These are phyloP conservation scores for Microcebus ravelobensis DNA, from an alignment of 2,113 vertebrate species.

Conservation along the genomic window DNA sequence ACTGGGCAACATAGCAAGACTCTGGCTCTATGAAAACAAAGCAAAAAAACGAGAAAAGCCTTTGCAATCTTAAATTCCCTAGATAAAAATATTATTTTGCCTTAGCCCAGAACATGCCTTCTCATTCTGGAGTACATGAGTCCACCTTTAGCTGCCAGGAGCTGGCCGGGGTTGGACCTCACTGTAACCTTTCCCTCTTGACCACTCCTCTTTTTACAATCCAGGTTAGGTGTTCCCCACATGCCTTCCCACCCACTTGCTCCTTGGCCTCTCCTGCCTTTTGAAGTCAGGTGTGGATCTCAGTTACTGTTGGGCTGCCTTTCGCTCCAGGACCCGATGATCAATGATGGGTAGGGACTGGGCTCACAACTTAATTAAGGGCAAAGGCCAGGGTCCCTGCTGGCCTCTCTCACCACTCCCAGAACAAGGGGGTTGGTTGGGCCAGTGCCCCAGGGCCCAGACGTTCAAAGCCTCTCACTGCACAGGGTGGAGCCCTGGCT, in stretches of 20 bases:
- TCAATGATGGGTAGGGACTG: background rate
- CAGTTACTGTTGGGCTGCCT: background rate
- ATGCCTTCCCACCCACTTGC: background rate
- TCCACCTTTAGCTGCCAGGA: background rate
- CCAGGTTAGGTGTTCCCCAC: background rate
- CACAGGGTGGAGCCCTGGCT: accelerated
- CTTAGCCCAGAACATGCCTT: background rate
- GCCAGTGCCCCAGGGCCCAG: background rate
- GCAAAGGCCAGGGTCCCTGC: background rate
- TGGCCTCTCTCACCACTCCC: background rate
- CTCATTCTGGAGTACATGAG: background rate
- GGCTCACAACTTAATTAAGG: background rate
- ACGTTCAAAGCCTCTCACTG: background rate
- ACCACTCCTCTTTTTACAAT: background rate
- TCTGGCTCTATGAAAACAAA: no score
- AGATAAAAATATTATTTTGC: background rate
- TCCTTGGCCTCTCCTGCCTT: background rate
- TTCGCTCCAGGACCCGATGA: background rate
- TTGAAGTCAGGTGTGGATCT: background rate
- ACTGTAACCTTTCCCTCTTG: background rate
- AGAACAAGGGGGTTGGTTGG: background rate
- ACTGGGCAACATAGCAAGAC: no score
- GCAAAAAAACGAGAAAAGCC: background rate
- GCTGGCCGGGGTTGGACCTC: background rate
- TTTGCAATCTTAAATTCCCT: background rate